Conservation (phyloP, 2,888 invertebrate genomes). For the Pachydiplax longipennis region DNA sequence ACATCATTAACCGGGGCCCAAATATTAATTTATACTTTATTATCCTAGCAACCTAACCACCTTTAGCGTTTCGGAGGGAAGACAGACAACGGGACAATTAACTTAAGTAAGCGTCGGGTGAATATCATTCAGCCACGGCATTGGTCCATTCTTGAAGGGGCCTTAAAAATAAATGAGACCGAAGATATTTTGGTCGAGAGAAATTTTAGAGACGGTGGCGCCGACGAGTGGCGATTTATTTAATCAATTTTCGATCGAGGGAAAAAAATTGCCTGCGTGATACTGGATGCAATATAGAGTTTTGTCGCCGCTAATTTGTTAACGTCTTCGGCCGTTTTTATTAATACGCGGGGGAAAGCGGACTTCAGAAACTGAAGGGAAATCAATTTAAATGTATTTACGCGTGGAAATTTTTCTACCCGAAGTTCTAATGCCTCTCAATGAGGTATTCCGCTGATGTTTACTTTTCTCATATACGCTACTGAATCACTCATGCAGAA, state of each 20-base stretch:
- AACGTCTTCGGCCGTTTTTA: no score
- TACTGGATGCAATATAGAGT: neutral
- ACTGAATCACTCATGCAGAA: no score
- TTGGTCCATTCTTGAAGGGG: neutral
- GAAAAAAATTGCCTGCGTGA: neutral
- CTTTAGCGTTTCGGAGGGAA: neutral
- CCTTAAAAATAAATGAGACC: neutral
- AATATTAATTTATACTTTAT: slow-evolving; percentile 36
- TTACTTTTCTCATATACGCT: no score
- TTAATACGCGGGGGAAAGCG: no score
- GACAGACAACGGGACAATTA: neutral
- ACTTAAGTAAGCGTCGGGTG: neutral
- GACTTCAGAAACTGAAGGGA: no score
- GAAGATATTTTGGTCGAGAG: neutral
- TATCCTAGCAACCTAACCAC: neutral
- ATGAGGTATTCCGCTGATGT: no score
- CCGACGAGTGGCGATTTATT: neutral
- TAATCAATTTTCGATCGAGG: neutral
- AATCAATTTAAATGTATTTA: no score
- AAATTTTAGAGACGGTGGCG: neutral
- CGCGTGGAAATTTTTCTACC: no score
- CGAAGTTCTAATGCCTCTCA: no score
- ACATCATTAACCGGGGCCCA: slow-evolving; percentile 3
- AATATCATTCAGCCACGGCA: neutral
- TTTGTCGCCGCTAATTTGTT: neutral